Evolutionary conservation across 2,888 invertebrate genomes (phyloP).

Genomic region (Leucophenga montana): DNA sequence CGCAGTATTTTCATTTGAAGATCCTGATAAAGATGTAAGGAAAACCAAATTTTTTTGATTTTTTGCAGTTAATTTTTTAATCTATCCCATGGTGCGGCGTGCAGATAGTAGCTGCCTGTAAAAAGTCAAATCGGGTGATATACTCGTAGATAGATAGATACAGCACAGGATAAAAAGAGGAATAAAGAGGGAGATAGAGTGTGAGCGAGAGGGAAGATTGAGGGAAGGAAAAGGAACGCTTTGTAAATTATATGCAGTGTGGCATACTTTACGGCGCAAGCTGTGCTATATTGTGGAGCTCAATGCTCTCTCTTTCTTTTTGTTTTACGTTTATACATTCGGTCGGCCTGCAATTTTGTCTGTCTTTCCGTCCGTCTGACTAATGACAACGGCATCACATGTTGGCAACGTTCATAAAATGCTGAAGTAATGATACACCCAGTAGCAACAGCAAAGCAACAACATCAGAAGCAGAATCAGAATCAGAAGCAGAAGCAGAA

Average conservation of each 20-base stretch:
- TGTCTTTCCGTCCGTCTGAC: conserved; percentile 41
- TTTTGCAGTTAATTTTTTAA: too few species aligned
- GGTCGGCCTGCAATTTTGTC: neutral
- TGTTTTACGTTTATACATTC: neutral
- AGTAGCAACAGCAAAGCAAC: conserved; percentile 39
- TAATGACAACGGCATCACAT: conserved; percentile 59
- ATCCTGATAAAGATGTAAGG: too few species aligned
- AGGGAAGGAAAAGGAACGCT: conserved; percentile 15
- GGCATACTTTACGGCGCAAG: conserved; percentile 36
- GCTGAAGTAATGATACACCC: conserved; percentile 57
- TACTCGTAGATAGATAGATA: too few species aligned
- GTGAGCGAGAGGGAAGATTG: neutral
- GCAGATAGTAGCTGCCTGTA: too few species aligned
- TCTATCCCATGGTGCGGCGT: too few species aligned
- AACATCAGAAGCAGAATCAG: conserved; percentile 46
- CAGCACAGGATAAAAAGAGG: neutral
- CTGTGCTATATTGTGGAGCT: neutral
- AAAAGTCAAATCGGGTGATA: too few species aligned
- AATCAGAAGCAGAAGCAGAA: conserved; percentile 24
- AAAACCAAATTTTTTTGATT: too few species aligned
- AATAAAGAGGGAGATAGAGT: neutral
- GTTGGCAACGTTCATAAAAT: conserved; percentile 59
- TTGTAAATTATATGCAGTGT: conserved; percentile 43
- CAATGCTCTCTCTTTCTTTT: neutral
- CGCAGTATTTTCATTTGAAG: too few species aligned